phyloP scores from a whole-genome alignment of 2,888 invertebrate genomes.

The Cheilosia urbana region DNA sequence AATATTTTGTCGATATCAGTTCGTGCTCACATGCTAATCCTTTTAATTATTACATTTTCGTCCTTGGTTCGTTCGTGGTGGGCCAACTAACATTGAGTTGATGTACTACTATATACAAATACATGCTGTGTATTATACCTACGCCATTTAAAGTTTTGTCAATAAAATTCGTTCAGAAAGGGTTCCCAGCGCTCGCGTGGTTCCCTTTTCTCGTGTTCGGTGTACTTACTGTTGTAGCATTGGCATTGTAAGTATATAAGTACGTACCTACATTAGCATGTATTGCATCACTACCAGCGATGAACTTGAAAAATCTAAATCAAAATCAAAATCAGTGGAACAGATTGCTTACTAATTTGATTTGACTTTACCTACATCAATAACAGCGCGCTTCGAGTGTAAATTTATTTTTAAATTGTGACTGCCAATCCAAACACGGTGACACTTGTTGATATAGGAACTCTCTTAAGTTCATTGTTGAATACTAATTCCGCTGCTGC shows the following conservation, averaged over 20 bases:
- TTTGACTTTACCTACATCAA: background rate
- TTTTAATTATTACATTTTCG: slow-evolving; percentile 54
- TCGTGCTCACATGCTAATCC: slow-evolving; percentile 67
- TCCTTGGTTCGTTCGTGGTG: slow-evolving; percentile 49
- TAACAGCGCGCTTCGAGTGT: slow-evolving; percentile 10
- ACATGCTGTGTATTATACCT: background rate
- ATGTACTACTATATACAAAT: background rate
- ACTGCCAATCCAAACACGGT: slow-evolving; percentile 38
- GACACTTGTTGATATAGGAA: slow-evolving; percentile 54
- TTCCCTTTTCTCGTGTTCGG: slow-evolving; percentile 21
- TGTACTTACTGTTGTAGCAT: slow-evolving; percentile 25
- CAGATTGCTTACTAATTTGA: slow-evolving; percentile 57
- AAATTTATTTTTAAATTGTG: slow-evolving; percentile 42
- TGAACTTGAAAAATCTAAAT: slow-evolving; percentile 43
- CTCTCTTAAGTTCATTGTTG: slow-evolving; percentile 41
- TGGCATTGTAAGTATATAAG: slow-evolving; percentile 47
- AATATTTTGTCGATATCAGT: slow-evolving; percentile 72
- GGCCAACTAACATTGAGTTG: slow-evolving; percentile 25
- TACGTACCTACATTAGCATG: slow-evolving; percentile 20
- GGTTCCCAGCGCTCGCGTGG: slow-evolving; percentile 5
- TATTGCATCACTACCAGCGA: slow-evolving; percentile 40
- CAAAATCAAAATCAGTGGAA: slow-evolving; percentile 26
- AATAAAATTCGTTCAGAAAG: slow-evolving; percentile 53
- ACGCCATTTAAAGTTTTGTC: slow-evolving; percentile 61
- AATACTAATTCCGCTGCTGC: slow-evolving; percentile 47